A percentile compares a stretch with the other conserved stretches of the same genome.
These are phyloP conservation scores for Meandrina meandrites DNA, from an alignment of 92 coral and sea anemone genomes.

Conservation along the genomic window DNA sequence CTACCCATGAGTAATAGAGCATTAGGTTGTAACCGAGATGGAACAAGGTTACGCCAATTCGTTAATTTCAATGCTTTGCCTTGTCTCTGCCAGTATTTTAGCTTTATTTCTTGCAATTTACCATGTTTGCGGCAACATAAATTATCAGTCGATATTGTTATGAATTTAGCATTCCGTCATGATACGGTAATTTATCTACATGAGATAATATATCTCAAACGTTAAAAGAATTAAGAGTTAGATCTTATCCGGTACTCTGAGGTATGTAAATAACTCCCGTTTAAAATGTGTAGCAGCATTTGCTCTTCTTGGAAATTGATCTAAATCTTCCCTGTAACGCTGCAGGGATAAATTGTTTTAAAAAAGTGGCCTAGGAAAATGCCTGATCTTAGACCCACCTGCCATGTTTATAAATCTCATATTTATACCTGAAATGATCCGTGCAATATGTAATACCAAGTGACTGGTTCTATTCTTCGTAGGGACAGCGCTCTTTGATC, in stretches of 20 bases:
- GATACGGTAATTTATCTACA: slow-evolving; percentile 43
- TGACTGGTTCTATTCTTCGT: slow-evolving; percentile 27
- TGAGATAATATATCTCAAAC: slow-evolving; percentile 22
- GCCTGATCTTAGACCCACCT: slow-evolving; percentile 38
- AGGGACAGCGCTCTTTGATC: slow-evolving; percentile 30
- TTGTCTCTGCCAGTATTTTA: not conserved
- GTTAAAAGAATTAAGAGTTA: not conserved
- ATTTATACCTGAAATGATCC: slow-evolving; percentile 49
- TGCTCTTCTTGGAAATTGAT: not conserved
- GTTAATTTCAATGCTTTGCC: not conserved
- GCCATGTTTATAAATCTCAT: slow-evolving; percentile 41
- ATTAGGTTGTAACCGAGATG: not conserved
- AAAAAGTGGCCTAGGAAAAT: not conserved
- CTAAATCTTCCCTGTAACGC: not conserved
- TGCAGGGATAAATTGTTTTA: not conserved
- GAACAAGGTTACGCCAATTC: not conserved
- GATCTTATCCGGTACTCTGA: not conserved
- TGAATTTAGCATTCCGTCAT: slow-evolving; percentile 43
- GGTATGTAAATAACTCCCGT: not conserved
- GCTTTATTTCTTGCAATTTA: not conserved
- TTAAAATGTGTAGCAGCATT: not conserved
- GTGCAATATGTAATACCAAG: slow-evolving; percentile 50
- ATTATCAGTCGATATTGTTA: slow-evolving; percentile 14
- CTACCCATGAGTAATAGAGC: not conserved
- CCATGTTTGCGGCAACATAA: not conserved